A percentile compares a stretch with the other conserved stretches of the same genome.
These are phyloP conservation scores for Himalopsyche kuldschensis DNA, from an alignment of 2,888 invertebrate species.

Conservation along the genomic window DNA sequence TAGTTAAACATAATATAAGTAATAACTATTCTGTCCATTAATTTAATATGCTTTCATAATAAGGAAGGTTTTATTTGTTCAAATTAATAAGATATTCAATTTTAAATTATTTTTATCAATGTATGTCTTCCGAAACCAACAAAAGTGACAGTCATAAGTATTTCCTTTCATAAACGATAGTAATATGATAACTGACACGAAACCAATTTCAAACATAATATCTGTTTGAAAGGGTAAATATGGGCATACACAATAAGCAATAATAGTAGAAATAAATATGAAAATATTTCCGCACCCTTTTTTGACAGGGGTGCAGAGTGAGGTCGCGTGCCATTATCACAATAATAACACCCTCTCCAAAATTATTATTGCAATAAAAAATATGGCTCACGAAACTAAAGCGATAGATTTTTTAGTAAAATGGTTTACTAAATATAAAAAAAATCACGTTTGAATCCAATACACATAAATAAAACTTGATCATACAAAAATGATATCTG, in stretches of 20 bases:
- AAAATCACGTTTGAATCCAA: no score
- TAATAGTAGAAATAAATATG: not conserved
- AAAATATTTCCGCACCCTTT: not conserved
- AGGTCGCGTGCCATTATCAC: conserved; percentile 32
- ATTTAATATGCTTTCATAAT: no score
- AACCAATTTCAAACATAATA: not conserved
- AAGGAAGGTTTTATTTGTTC: no score
- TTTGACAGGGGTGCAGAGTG: not conserved
- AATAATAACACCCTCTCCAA: conserved; percentile 1
- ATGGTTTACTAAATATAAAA: no score
- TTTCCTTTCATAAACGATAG: not conserved
- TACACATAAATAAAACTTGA: no score
- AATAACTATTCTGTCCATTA: no score
- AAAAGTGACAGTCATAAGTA: not conserved
- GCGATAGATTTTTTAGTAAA: not conserved
- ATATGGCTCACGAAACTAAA: not conserved
- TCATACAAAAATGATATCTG: no score
- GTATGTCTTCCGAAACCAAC: not conserved
- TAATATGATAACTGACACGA: not conserved
- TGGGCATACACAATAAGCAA: not conserved
- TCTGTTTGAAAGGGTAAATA: not conserved
- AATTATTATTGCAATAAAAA: not conserved
- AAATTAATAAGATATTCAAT: no score
- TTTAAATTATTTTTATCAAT: not conserved
- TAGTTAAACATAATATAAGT: no score